Conservation (phyloP, 2,113 vertebrate species). For the Chloroceryle aenea region DNA sequence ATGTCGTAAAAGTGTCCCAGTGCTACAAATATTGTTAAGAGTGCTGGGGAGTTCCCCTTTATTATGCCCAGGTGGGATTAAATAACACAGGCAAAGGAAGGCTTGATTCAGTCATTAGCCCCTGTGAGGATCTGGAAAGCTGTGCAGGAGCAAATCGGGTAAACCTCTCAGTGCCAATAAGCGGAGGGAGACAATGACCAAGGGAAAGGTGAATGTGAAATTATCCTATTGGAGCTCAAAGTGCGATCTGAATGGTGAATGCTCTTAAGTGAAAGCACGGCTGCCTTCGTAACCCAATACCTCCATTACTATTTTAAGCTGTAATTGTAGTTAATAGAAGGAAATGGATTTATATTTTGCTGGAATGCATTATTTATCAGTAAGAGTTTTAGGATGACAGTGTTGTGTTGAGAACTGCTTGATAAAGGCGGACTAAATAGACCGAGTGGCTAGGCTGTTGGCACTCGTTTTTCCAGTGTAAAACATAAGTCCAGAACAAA, state of each 20-base stretch:
- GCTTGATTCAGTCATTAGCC: constrained; percentile 47
- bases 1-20: constrained; percentile 34
- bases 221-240: constrained; percentile 47
- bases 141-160: background rate
- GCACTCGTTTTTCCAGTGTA: background rate
- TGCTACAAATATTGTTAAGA: constrained; percentile 41
- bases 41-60: constrained; percentile 51
- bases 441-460: background rate
- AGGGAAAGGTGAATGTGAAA: constrained; percentile 41
- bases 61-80: constrained; percentile 55
- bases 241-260: constrained; percentile 20
- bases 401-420: background rate
- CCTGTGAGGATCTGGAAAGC: background rate
- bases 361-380: constrained; percentile 53
- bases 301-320: constrained; percentile 55
- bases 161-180: constrained; percentile 31
- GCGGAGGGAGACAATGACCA: background rate
- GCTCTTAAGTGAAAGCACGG: constrained; percentile 32
- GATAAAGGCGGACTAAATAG: background rate
- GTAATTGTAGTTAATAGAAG: constrained; percentile 52
- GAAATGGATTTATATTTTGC: constrained; percentile 64
- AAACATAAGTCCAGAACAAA: background rate
- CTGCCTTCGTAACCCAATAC: constrained; percentile 20
- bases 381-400: background rate
- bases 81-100: constrained; percentile 31